Evolutionary conservation across 2,888 invertebrate genomes (phyloP), one percentile per base, ranked within the genome.

Genomic region (Nymphalis urticae): DNA sequence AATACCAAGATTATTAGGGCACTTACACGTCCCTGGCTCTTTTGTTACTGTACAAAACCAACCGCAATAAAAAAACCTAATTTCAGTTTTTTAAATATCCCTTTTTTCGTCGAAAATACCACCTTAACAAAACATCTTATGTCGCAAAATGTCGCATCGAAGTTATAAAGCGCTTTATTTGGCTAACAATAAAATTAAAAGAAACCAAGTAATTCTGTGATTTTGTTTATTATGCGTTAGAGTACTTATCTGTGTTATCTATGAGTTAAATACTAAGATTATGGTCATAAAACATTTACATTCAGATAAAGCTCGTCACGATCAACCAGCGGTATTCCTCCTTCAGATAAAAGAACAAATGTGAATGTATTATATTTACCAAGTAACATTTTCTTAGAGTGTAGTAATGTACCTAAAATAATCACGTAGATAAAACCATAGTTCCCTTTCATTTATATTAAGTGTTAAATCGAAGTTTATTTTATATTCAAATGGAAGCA

Each of bases 231-330:
- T 64, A 58, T 42, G 36, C 4, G 56, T 51, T 48, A 58, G 48
- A 16, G 32, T 61, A 66, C 53, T 42, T 76, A 77, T 76, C 75
- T 75, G 50, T 58, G 67, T 74, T 75, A 78, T 75, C 76, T 72
- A 62, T 21, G 70, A 72, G 64, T 73, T 71, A 73, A 74, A 72
- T 72, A 70, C 69, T 50, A 63, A 69, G 74, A 78, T 79, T 76
- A 75, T 62, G 68, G 66, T 72, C 64, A 72, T 78, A 73, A 74
- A 76, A 73, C 67, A 62, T 72, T 76, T 69, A 74, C 69, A 70
- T 71, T 72, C 69, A 73, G 71, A 74, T 63, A 72, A 70, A 72
- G 59, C 64, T 71, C 73, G 72, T 58, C 69, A 67, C 63, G 66
- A 71, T 51, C 42, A 51, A 50, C 51, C 48, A 16, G 59, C 48